Conservation (phyloP, 2,113 vertebrate genomes). For the Hypocryptadius cinnamomeus region DNA sequence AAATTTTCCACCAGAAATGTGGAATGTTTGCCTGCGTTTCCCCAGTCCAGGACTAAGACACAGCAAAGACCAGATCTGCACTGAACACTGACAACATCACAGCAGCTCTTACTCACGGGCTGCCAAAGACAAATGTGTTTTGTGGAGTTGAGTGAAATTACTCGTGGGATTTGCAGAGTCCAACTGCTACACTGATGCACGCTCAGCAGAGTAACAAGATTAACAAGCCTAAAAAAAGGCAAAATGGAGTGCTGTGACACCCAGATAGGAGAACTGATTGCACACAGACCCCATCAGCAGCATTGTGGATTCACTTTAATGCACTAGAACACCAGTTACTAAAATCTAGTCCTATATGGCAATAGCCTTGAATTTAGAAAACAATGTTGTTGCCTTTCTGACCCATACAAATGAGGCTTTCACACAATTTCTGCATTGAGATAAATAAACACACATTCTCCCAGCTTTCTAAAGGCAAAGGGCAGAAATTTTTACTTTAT, state of each 20-base stretch:
- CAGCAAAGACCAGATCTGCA: neutral
- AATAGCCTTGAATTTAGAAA: neutral
- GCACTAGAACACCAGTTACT: neutral
- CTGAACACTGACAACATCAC: neutral
- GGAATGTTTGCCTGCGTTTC: neutral
- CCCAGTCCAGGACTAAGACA: neutral
- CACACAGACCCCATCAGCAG: neutral
- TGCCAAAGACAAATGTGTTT: neutral
- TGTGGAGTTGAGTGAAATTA: neutral
- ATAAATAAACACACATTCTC: neutral
- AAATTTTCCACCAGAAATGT: no score
- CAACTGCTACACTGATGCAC: neutral
- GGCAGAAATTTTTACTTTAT: constrained; percentile 3
- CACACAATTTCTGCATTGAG: neutral
- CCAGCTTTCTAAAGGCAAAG: constrained; percentile 4
- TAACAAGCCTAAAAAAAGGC: neutral
- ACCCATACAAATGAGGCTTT: constrained; percentile 2
- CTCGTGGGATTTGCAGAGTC: neutral
- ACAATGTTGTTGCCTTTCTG: neutral
- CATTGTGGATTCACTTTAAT: neutral
- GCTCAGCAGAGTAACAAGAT: neutral
- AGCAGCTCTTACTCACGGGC: neutral
- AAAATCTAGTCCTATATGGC: neutral
- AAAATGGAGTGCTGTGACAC: neutral
- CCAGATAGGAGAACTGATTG: neutral